Base-by-base conservation (phyloP, 2,888 invertebrate species). In the Drosophila silvestris region DNA sequence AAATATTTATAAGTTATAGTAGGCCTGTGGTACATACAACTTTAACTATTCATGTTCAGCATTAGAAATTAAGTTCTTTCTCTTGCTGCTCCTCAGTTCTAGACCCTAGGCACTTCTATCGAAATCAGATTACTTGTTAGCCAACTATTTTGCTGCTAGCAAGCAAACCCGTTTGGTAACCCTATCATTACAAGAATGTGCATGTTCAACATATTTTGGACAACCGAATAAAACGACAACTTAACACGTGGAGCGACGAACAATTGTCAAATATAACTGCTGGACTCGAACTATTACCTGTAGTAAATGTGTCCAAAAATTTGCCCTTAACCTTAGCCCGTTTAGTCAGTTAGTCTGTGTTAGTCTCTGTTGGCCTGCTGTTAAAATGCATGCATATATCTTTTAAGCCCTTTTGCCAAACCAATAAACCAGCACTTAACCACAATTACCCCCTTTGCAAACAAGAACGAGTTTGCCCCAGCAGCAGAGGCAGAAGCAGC, bases 381-480 rank as follows among this genome's bases (percentile, higher is more conserved):
- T 56, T 70, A 69, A 75, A 79, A 83, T 86, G 71, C 74, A 83
- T 72, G 64, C 44, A 67, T 72, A 77, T 79, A 89, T 85, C 80
- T 89, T 85, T 84, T 80, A 84, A 89, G 82, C 81, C 85, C 78
- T 91, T 81, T 82, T 87, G 82, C 90, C 88, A 80, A 89, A 80
- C 88, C 91, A 89, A 89, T 91, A 91, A 89, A 86, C 87, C 87
- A 82, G 82, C 91, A 92, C 85, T 91, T 91, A 91, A 89, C 87
- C 85, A 89, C 90, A 92, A 91, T 91, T 91, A 90, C 90, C 83
- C 77, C 79, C 81, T 90, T 79, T 81, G 83, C 81, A 84, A 87
- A 89, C 79, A 84, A 88, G 89, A 63, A 75, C 76, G 71, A 82
- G 78, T 64, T 65, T 52, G 70, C 66, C 56, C 63, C 57, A 61